These are phyloP conservation scores for Rousettus madagascariensis DNA, from an alignment of 2,797 vertebrate genomes.

Conservation along the genomic window DNA sequence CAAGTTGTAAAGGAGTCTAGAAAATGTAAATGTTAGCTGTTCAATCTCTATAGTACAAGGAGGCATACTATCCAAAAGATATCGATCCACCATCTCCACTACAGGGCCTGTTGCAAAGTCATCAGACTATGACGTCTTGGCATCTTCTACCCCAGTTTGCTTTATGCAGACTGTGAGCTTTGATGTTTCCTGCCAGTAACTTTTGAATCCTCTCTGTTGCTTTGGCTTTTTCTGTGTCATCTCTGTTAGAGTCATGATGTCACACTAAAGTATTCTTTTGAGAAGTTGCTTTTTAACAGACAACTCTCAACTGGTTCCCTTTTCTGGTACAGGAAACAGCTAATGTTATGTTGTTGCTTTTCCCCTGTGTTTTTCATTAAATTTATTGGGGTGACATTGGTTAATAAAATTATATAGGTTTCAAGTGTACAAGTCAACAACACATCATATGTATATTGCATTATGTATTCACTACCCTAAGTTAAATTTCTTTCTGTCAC, in stretches of 20 bases:
- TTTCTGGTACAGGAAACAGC: background rate
- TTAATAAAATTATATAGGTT: too few relatives aligned
- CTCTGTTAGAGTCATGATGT: background rate
- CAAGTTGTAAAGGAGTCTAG: background rate
- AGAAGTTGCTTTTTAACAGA: background rate
- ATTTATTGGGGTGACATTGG: too few relatives aligned
- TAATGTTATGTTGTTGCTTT: too few relatives aligned
- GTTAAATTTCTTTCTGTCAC: too few relatives aligned
- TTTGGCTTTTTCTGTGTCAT: background rate
- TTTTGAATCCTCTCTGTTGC: background rate
- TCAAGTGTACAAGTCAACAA: too few relatives aligned
- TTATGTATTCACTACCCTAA: too few relatives aligned
- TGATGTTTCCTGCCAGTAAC: background rate
- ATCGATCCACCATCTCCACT: background rate
- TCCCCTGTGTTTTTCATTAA: too few relatives aligned
- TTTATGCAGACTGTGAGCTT: background rate
- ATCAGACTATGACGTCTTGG: background rate
- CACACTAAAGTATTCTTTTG: background rate
- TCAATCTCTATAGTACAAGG: background rate
- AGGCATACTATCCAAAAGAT: background rate
- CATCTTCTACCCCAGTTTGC: background rate
- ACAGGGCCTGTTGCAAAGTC: background rate
- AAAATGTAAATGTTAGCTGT: background rate
- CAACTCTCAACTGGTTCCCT: background rate
- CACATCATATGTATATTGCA: too few relatives aligned